A percentile compares a stretch with the other conserved stretches of the same genome.
Evolutionary conservation across 2,888 invertebrate species (phyloP).

Genomic region (Penaeus monodon): DNA sequence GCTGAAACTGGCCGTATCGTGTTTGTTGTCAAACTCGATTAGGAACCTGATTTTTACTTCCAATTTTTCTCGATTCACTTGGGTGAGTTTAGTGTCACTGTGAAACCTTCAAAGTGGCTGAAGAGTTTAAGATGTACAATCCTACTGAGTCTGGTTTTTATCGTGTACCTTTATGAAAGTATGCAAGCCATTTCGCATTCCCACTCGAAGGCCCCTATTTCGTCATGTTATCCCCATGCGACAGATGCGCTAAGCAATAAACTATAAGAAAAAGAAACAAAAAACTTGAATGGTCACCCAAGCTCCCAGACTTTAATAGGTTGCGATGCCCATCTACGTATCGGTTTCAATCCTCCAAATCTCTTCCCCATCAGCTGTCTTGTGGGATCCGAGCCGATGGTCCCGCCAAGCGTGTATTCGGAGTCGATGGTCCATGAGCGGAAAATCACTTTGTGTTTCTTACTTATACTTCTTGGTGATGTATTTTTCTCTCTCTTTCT

Average conservation of each 20-base stretch:
- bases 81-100: background rate
- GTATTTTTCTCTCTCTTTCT: background rate
- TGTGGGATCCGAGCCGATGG: constrained; percentile 20
- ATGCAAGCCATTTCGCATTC: no score
- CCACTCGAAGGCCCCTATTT: no score
- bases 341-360: constrained; percentile 23
- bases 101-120: background rate
- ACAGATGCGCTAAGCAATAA: background rate
- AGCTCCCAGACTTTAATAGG: constrained; percentile 26
- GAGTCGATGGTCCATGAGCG: constrained; percentile 47
- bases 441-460: constrained; percentile 44
- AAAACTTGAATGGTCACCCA: background rate
- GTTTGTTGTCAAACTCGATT: constrained; percentile 53
- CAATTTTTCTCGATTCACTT: background rate
- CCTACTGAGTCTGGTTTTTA: no score
- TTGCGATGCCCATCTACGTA: constrained; percentile 24
- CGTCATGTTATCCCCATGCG: no score
- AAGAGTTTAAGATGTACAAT: no score
- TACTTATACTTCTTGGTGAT: constrained; percentile 2
- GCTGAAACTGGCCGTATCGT: constrained; percentile 54
- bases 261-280: constrained; percentile 6
- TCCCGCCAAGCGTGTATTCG: background rate
- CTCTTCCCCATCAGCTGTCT: constrained; percentile 34
- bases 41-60: constrained; percentile 30
- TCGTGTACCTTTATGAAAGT: no score